A percentile compares a stretch with the other conserved stretches of the same genome.
These are phyloP conservation scores for Drosophila pallidifrons DNA, from an alignment of 1,140 invertebrate genomes.

Conservation along the genomic window DNA sequence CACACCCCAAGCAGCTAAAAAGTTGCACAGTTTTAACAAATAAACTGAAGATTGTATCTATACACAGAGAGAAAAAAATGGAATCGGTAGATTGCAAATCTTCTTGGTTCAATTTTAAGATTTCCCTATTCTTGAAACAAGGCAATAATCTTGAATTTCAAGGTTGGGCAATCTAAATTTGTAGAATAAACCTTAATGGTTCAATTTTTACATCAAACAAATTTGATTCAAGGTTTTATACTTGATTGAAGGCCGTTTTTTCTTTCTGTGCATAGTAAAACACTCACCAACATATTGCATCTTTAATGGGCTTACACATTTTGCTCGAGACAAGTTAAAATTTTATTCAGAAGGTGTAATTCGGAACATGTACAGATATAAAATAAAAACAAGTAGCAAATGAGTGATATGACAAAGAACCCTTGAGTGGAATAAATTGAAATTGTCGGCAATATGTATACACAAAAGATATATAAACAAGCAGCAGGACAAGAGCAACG, in stretches of 20 bases:
- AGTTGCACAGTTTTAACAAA: background rate
- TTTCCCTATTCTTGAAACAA: no score
- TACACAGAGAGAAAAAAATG: no score
- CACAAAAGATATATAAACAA: background rate
- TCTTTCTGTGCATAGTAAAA: background rate
- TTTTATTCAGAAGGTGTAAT: background rate
- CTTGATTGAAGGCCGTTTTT: no score
- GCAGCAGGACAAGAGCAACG: background rate
- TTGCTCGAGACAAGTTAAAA: background rate
- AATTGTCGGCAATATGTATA: constrained; percentile 10
- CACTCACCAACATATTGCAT: constrained; percentile 29
- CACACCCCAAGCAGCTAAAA: constrained; percentile 11
- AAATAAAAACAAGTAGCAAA: background rate
- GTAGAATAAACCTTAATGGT: no score
- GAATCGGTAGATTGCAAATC: no score
- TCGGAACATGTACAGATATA: background rate
- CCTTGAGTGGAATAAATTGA: constrained; percentile 25
- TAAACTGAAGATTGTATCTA: background rate
- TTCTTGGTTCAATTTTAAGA: no score
- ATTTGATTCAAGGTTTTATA: no score
- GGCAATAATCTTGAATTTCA: no score
- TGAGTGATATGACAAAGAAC: background rate
- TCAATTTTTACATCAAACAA: no score
- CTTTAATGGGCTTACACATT: background rate
- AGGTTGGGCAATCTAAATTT: no score